Evolutionary conservation across 2,888 invertebrate genomes (phyloP).

Genomic region (Dynastes grantii): DNA sequence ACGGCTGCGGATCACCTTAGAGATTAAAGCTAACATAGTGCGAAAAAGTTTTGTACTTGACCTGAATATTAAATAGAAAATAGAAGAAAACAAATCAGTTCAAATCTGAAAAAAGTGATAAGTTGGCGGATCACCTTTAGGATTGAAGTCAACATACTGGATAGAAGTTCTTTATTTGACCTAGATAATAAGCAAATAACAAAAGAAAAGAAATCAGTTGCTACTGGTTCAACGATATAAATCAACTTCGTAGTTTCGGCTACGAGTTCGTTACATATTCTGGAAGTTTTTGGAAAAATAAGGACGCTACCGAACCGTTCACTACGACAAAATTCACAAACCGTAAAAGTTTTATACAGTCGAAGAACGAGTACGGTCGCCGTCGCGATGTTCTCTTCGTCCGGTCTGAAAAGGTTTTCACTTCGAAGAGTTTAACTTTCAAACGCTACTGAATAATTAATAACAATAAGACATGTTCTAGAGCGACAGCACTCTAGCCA

Average conservation of each 20-base stretch:
- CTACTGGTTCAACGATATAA: constrained; percentile 18
- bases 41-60: too few relatives aligned
- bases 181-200: constrained; percentile 21
- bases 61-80: too few relatives aligned
- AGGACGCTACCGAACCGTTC: constrained; percentile 29
- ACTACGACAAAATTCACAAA: constrained; percentile 41
- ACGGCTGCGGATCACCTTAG: too few relatives aligned
- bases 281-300: constrained; percentile 35
- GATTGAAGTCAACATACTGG: constrained; percentile 1
- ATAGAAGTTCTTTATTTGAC: constrained; percentile 11
- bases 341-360: constrained; percentile 37
- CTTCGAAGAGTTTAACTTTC: constrained; percentile 33
- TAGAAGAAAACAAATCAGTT: too few relatives aligned
- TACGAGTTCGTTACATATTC: constrained; percentile 37
- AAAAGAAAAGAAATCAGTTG: constrained; percentile 25
- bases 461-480: constrained; percentile 21
- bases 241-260: constrained; percentile 18
- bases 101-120: too few relatives aligned
- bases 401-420: constrained; percentile 25
- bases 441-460: constrained; percentile 46
- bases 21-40: too few relatives aligned
- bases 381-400: constrained; percentile 9
- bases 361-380: constrained; percentile 1
- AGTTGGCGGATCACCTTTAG: background rate
- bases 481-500: constrained; percentile 17